Base-by-base conservation (phyloP, 2,888 invertebrate species). In the Drosophila borealis region DNA sequence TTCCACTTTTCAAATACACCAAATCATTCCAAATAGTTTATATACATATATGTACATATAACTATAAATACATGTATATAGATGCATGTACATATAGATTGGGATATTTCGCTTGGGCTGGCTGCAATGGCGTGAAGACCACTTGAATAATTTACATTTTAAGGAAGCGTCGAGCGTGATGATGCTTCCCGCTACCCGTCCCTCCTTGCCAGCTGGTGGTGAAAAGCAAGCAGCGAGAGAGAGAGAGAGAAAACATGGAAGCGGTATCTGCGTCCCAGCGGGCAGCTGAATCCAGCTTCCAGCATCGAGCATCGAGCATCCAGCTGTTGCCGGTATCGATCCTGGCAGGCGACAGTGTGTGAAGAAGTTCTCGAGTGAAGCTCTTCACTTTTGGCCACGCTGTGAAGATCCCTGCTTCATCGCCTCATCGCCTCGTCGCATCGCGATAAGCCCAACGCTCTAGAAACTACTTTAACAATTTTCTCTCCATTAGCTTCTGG, bases 141-240 rank as follows among this genome's bases (percentile, higher is more conserved):
- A 82, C 85, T 85, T 89, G 86, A 89, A 85, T 85, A 89, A 85
- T 85, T 85, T 89, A 85, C 80, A 85, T 85, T 82, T 64, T 39
- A 69, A 74, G 66, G 56, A 59, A 65, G 61, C 45, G 44, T 57
- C 11, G 46, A 53, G 45, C 48, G 45, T 41, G 45, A 25, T 49
- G 55, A 51, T 50, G 50, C 11, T 45, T 54, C 36, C 49, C 21
- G 13, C 4, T 21, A 5, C 29, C 8, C 6, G 29, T 1, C 2
- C 29, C 29, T 29, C 29, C n/a, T 11, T 46, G 48, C 19, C 37
- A 36, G 55, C n/a, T 54, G 76, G 80, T 77, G 80, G 80, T 75
- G 76, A 74, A 44, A 25, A 33, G n/a, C 29, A 8, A n/a, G 13
- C 1, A n/a, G 13, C n/a, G 19, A 53, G 41, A 59, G 34, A 21